Evolutionary conservation across 1,140 invertebrate species (phyloP).

Genomic region (Lepidurus arcticus): DNA sequence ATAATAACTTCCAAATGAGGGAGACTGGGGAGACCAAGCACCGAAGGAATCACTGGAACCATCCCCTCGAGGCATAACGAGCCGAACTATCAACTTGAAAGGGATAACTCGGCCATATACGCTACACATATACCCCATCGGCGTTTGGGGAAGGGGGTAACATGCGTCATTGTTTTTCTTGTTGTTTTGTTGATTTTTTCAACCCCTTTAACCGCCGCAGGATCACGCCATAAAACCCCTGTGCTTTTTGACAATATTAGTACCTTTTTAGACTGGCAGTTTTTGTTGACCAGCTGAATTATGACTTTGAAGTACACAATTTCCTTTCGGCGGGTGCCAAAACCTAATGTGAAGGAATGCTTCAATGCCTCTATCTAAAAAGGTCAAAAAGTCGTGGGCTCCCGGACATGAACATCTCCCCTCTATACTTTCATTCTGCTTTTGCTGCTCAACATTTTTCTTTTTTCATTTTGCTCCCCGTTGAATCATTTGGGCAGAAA

Average conservation of each 20-base stretch:
- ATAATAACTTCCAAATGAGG: too few species aligned
- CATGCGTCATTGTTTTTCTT: not conserved
- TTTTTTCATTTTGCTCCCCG: not conserved
- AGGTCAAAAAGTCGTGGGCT: constrained; percentile 18
- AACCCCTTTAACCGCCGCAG: not conserved
- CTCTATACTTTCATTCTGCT: not conserved
- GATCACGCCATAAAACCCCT: not conserved
- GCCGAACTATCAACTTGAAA: too few species aligned
- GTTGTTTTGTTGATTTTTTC: not conserved
- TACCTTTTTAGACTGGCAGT: not conserved
- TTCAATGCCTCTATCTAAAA: constrained; percentile 19
- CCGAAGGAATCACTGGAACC: too few species aligned
- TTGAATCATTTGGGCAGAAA: not conserved
- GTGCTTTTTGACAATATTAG: not conserved
- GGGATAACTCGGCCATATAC: not conserved
- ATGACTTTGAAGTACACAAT: not conserved
- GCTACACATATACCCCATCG: not conserved
- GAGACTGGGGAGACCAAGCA: too few species aligned
- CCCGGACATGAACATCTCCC: constrained; percentile 5
- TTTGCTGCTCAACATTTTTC: not conserved
- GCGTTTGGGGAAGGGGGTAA: not conserved
- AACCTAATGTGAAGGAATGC: constrained; percentile 5
- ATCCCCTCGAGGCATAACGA: too few species aligned
- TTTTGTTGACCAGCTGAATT: not conserved
- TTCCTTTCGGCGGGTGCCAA: not conserved